These are phyloP conservation scores for Hephaestus fuliginosus DNA, from an alignment of 2,797 vertebrate species.

Conservation along the genomic window DNA sequence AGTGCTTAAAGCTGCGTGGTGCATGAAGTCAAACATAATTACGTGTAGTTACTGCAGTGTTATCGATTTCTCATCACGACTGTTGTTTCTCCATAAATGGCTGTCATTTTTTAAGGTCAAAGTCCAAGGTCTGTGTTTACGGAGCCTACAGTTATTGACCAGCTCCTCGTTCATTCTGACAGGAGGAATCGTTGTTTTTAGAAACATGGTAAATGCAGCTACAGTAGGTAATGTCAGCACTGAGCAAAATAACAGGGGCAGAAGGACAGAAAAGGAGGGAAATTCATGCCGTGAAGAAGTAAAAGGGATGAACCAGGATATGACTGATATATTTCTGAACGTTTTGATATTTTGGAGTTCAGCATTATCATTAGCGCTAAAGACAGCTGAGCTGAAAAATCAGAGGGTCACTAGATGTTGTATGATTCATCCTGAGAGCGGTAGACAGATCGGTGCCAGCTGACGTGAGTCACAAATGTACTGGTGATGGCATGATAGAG, in stretches of 20 bases:
- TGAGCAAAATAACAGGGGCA: background rate
- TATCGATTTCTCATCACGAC: slow-evolving; percentile 28
- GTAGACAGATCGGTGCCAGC: background rate
- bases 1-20: slow-evolving; percentile 24
- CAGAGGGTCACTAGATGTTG: background rate
- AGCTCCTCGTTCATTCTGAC: slow-evolving; percentile 19
- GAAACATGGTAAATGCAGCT: slow-evolving; percentile 8
- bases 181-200: slow-evolving; percentile 8
- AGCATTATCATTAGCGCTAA: background rate
- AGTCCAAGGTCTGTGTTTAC: slow-evolving; percentile 42
- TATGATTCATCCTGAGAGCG: background rate
- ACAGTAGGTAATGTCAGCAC: background rate
- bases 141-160: slow-evolving; percentile 2
- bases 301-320: too few species aligned
- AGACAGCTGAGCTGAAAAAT: background rate
- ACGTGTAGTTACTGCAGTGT: slow-evolving; percentile 34
- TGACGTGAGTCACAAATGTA: background rate
- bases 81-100: slow-evolving; percentile 18
- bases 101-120: slow-evolving; percentile 17
- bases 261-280: background rate
- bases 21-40: slow-evolving; percentile 34
- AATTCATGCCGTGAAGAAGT: background rate
- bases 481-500: background rate
- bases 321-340: background rate
- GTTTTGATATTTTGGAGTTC: background rate